Base-by-base conservation (phyloP, 2,113 vertebrate species). In the Dolichotis patagonum region DNA sequence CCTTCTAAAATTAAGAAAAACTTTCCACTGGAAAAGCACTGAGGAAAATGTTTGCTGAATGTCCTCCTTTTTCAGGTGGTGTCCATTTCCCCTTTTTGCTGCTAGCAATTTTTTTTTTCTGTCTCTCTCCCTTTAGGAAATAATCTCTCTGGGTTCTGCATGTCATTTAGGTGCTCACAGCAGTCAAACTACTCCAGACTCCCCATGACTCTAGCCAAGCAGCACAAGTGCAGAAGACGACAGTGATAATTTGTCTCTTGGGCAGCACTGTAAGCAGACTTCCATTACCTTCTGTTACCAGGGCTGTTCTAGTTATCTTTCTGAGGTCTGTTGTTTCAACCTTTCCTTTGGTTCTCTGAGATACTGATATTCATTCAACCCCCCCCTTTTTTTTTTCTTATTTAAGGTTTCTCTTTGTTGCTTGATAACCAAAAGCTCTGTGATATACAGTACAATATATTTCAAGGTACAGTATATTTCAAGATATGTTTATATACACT, bases 11-110 rank as follows among this genome's bases (percentile, higher is more conserved):
- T 52, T 80, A 71, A 73, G 80, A 58, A 28, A 56, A 5, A 38
- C 14, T 49, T 65, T 62, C 35, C 22, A 2, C 32, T 82, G 63
- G 67, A 69, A 97, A 77, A 71, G 32, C 89, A 81, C 80, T 88
- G 54, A 62, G 69, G 35, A 52, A 60, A 30, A 52, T 24, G 52
- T 84, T 77, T 77, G 77, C 82, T 80, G 41, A 84, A 65, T n/a
- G 78, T 2, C 1, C 14, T 75, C 3, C 30, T 32, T 30, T 32
- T 35, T 20, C 62, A 38, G 78, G 49, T 41, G 71, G 19, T 54
- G 49, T 7, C 80, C 73, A 83, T 30, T 32, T 24, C 2, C 12
- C 6, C 6, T 86, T 78, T 78, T 41, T 73, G 92, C 26, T 69
- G 69, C 7, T 32, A 85, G 65, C 35, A 46, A 41, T 38, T 28